Evolutionary conservation across 2,113 vertebrate species (phyloP), one percentile per base, ranked within the genome.

Genomic region (Semicossyphus pulcher): DNA sequence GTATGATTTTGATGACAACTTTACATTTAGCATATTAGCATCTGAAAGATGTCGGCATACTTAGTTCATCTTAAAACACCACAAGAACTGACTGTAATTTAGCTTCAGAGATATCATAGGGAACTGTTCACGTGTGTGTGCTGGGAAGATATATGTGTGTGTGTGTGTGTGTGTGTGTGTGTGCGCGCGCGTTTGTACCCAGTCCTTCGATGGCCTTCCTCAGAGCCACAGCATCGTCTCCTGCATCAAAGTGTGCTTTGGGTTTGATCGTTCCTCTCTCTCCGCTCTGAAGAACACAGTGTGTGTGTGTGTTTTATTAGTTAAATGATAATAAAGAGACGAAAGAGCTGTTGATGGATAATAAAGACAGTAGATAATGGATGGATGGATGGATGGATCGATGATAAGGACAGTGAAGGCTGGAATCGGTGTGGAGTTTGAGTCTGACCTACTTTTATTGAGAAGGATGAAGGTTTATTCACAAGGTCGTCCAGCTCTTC

Each of bases 121-220:
- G n/a, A n/a, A n/a, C 14, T 18, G 39, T 42, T 16, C 10, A 20
- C 20, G 11, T 47, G 20, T 23, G 45, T 23, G 45, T 47, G 45
- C n/a, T n/a, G n/a, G n/a, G n/a, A n/a, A n/a, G n/a, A n/a, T 20
- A 10, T 47, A 20, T 23, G 45, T 47, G 21, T 47, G 21, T 15
- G 11, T 41, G 18, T 32, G 16, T 37, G 23, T 56, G 45, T 52
- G 11, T 58, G 4, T 26, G 10, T 58, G 62, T 29, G 45, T 44
- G 54, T 36, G 8, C 21, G 26, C 11, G 23, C 31, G 4, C 8
- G 1, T 52, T 4, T 2, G 1, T 85, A 95, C 95, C 94, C 5
- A 95, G 1, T 82, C 94, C 95, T 52, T 79, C 57, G 5, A 95
- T 91, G 41, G 95, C 94, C 45, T 92, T 88, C 26, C 26, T 87